phyloP scores from a whole-genome alignment of 2,888 invertebrate genomes.

The Chymomyza caudatula region DNA sequence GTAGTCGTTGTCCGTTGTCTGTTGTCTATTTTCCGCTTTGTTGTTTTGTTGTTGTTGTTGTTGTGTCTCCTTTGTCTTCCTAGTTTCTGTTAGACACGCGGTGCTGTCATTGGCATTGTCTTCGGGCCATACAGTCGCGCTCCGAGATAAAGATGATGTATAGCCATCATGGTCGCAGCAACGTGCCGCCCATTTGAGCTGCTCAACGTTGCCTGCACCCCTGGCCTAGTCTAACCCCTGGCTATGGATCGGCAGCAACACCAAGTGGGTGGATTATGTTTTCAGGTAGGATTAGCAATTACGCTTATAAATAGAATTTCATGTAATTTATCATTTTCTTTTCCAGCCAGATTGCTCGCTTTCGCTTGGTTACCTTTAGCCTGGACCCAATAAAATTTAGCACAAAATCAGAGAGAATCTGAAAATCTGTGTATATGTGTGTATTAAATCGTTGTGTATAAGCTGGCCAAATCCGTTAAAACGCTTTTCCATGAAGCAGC shows the following conservation, averaged over 20 bases:
- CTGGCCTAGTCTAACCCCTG: background rate
- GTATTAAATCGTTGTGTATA: background rate
- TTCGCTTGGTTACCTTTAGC: constrained; percentile 4
- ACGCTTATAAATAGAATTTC: constrained; percentile 69
- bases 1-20: constrained; percentile 13
- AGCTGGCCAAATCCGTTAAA: constrained; percentile 32
- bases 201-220: constrained; percentile 9
- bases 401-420: constrained; percentile 37
- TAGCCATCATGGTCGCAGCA: constrained; percentile 29
- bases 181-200: constrained; percentile 6
- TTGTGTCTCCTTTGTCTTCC: constrained; percentile 5
- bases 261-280: constrained; percentile 73
- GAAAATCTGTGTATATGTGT: constrained; percentile 16
- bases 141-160: constrained; percentile 68
- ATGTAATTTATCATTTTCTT: constrained; percentile 61
- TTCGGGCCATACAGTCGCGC: constrained; percentile 14
- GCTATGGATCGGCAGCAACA: constrained; percentile 24
- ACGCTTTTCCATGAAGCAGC: constrained; percentile 10
- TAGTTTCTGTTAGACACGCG: background rate
- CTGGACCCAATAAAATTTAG: background rate
- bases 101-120: constrained; percentile 37
- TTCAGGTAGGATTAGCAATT: constrained; percentile 74
- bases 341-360: constrained; percentile 3
- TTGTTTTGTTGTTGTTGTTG: constrained; percentile 32
- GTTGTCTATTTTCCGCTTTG: constrained; percentile 25